Conservation (phyloP, 2,888 invertebrate genomes). For the Melieria omissa region DNA sequence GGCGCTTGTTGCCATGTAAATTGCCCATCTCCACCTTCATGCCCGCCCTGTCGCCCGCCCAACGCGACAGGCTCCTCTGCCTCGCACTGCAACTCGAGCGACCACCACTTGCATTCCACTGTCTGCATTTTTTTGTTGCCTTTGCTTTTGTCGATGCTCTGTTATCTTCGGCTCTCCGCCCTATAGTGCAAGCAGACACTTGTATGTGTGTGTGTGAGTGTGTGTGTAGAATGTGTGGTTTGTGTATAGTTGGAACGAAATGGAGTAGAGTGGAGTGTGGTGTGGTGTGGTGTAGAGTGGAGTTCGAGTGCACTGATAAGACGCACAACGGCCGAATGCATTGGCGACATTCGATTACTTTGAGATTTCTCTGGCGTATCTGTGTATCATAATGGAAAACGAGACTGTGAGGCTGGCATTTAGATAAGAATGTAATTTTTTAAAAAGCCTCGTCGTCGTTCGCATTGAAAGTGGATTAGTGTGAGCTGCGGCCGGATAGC, state of each 20-base stretch:
- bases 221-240: not conserved
- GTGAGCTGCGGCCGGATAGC: not conserved
- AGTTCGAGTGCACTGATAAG: constrained; percentile 35
- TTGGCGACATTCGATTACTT: constrained; percentile 62
- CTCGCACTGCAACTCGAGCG: constrained; percentile 5
- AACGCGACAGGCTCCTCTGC: constrained; percentile 51
- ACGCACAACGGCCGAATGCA: constrained; percentile 47
- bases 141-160: constrained; percentile 14
- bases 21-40: constrained; percentile 43
- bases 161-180: constrained; percentile 18
- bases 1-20: constrained; percentile 65
- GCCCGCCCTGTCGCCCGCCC: constrained; percentile 26
- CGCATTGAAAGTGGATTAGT: constrained; percentile 29
- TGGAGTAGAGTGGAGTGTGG: constrained; percentile 27
- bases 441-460: constrained; percentile 25
- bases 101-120: constrained; percentile 23
- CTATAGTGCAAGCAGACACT: constrained; percentile 16
- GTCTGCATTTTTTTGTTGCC: not conserved
- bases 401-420: constrained; percentile 68
- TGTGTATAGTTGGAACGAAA: constrained; percentile 20
- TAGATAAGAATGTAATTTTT: constrained; percentile 61
- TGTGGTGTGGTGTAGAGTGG: constrained; percentile 11
- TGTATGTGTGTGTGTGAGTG: constrained; percentile 14
- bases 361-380: constrained; percentile 59
- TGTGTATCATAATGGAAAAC: constrained; percentile 68